Evolutionary conservation across 2,797 vertebrate species (phyloP).

Genomic region (Streptopelia turtur): DNA sequence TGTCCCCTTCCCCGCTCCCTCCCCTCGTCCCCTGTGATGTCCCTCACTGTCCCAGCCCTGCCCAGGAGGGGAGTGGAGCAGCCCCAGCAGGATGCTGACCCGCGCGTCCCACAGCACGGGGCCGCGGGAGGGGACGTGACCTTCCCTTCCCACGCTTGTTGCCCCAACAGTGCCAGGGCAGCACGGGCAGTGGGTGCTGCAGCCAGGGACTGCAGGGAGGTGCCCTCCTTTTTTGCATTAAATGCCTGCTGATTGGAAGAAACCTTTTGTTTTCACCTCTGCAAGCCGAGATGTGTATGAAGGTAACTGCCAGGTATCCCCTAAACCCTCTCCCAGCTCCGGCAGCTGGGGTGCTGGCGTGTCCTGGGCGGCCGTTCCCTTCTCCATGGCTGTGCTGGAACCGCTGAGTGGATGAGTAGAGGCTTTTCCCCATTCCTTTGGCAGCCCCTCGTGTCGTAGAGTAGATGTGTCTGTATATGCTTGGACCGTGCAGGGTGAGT

Average conservation of each 20-base stretch:
- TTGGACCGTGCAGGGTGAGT: conserved; percentile 76
- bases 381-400: conserved; percentile 55
- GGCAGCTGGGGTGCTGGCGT: conserved; percentile 9
- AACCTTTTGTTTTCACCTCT: conserved; percentile 4
- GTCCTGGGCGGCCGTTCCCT: neutral
- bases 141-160: neutral
- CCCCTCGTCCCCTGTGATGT: neutral
- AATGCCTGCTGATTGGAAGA: conserved; percentile 28
- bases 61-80: neutral
- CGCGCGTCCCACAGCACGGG: neutral
- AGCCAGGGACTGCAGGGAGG: neutral
- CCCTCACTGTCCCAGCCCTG: neutral
- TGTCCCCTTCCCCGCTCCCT: neutral
- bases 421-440: conserved; percentile 56
- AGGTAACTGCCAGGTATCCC: conserved; percentile 11
- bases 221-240: neutral
- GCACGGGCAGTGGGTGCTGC: neutral
- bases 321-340: conserved; percentile 1
- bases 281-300: conserved; percentile 47
- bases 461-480: conserved; percentile 75
- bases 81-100: neutral
- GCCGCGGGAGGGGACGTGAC: neutral
- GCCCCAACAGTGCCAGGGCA: neutral
- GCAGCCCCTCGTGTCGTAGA: conserved; percentile 67
- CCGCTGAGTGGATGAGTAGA: conserved; percentile 72